These are phyloP conservation scores for Erynnis tages DNA, from an alignment of 2,888 invertebrate genomes.

Conservation along the genomic window DNA sequence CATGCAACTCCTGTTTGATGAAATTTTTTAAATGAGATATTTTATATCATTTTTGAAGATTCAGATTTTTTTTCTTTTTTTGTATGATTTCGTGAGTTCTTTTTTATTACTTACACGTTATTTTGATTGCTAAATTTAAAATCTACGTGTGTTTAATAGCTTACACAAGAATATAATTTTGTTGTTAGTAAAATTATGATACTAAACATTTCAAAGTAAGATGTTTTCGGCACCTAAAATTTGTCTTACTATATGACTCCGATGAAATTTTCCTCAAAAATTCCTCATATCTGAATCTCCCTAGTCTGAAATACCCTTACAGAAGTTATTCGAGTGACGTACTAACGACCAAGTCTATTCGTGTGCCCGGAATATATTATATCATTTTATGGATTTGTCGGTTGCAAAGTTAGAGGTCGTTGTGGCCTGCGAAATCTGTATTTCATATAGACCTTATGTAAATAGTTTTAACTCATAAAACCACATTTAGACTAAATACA, in stretches of 20 bases:
- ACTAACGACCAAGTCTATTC: conserved; percentile 34
- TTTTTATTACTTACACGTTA: too few relatives aligned
- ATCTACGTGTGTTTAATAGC: too few relatives aligned
- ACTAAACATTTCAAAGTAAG: too few relatives aligned
- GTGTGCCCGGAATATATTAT: conserved; percentile 13
- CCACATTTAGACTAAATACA: too few relatives aligned
- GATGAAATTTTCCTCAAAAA: too few relatives aligned
- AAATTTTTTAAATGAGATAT: neutral
- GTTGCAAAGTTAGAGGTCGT: neutral
- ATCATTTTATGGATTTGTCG: conserved; percentile 11
- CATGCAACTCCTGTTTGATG: neutral
- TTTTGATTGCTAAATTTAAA: too few relatives aligned
- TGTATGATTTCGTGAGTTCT: too few relatives aligned
- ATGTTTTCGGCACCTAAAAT: too few relatives aligned
- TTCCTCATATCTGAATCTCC: too few relatives aligned
- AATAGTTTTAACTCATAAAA: neutral
- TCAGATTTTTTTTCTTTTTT: neutral
- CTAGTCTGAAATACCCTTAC: conserved; percentile 25
- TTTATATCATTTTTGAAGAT: neutral
- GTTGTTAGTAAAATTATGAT: too few relatives aligned
- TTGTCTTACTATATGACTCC: too few relatives aligned
- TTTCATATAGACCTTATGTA: conserved; percentile 3
- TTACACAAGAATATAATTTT: too few relatives aligned
- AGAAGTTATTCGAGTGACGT: conserved; percentile 40
- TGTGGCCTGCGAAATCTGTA: neutral